Evolutionary conservation across 2,113 vertebrate genomes (phyloP), one percentile per base, ranked within the genome.

Genomic region (Corvus cornix): DNA sequence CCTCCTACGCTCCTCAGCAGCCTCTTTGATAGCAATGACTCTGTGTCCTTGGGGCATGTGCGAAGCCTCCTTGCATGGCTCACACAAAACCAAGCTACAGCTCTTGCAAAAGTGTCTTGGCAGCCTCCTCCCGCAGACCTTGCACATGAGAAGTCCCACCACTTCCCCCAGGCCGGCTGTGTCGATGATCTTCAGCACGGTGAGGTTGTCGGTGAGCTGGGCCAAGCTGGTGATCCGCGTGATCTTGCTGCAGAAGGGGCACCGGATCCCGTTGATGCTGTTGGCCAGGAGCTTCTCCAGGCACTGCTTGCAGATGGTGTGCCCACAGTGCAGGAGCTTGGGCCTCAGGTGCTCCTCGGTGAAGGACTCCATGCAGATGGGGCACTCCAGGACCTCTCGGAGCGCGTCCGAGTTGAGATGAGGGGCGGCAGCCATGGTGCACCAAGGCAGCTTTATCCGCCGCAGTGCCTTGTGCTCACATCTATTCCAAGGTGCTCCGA

Each of bases 321-420:
- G 99, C 58, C 99, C 99, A 5, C 99, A 99, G 96, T 99, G 99
- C 72, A 99, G 97, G 22, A 99, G 99, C 86, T 99, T 99, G 78
- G 99, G 99, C 89, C 99, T 98, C 94, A 99, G 97, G 74, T 99
- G 98, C 56, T 99, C 98, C 95, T 99, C 99, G 2, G 98, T 99
- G 97, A 99, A 99, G 67, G 99, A 99, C 93, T 99, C 99, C 98
- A 99, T 98, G 95, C 99, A 99, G 81, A 99, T 99, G 23, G 99
- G 99, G 92, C 99, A 99, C 93, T 99, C 99, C 66, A 99, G 97
- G 43, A 99, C 98, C 96, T 99, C 99, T 48, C 99, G 98, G 84
- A 99, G 98, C 4, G 99, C 97, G 12, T 99, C 99, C 3, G 99
- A 98, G 96, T 99, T 99, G 97, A 99, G 97, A 30, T 97, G 97